Evolutionary conservation across 2,113 vertebrate species (phyloP).

Genomic region (Corynorhinus townsendii): DNA sequence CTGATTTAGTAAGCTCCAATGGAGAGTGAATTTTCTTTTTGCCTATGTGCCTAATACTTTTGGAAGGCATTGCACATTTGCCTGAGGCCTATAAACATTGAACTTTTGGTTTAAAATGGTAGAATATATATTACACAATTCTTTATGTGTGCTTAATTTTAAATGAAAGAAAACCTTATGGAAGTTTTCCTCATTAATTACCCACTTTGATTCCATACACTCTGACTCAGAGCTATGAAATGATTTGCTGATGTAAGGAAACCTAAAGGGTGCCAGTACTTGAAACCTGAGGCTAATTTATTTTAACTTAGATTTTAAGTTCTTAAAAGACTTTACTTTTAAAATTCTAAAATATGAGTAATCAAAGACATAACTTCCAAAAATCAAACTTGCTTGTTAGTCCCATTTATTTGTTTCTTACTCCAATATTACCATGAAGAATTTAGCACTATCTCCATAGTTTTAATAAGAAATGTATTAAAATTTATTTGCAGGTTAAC

Average conservation of each 20-base stretch:
- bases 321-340: neutral
- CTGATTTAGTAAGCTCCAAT: conserved; percentile 55
- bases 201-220: neutral
- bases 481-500: neutral
- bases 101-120: conserved; percentile 46
- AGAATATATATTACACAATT: conserved; percentile 36
- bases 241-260: conserved; percentile 1
- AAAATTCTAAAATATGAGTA: neutral
- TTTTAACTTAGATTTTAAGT: conserved; percentile 28
- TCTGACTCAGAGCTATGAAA: neutral
- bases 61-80: conserved; percentile 49
- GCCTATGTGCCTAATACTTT: conserved; percentile 50
- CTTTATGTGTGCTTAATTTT: conserved; percentile 43
- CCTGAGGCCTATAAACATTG: conserved; percentile 50
- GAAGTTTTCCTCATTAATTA: conserved; percentile 27
- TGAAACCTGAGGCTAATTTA: neutral
- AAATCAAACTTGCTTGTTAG: conserved; percentile 6
- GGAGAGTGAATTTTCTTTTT: conserved; percentile 58
- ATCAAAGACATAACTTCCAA: neutral
- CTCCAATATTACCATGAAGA: neutral
- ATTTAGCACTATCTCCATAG: neutral
- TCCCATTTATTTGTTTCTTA: neutral
- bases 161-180: conserved; percentile 23
- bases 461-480: neutral
- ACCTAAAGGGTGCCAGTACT: neutral